Conservation (phyloP, 2,888 invertebrate species). For the Spisula solida region DNA sequence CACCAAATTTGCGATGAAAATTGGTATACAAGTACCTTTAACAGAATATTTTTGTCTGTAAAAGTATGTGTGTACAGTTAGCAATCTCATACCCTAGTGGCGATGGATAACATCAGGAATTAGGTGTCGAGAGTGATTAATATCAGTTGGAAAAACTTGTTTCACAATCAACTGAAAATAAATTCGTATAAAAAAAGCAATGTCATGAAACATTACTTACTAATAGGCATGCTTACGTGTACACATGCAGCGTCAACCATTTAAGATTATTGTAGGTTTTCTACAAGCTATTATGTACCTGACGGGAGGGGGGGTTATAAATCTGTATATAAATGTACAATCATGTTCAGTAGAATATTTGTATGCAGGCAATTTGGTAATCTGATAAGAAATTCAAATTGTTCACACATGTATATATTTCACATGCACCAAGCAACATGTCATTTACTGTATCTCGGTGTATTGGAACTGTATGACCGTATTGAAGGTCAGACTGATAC, state of each 20-base stretch:
- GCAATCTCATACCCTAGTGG: too few relatives aligned
- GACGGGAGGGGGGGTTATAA: not conserved
- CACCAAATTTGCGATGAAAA: too few relatives aligned
- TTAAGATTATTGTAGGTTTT: not conserved
- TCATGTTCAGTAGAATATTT: not conserved
- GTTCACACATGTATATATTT: conserved; percentile 6
- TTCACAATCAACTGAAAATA: too few relatives aligned
- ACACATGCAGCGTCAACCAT: not conserved
- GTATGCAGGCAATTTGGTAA: not conserved
- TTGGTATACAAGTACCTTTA: too few relatives aligned
- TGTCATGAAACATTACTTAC: not conserved
- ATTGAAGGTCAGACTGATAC: not conserved
- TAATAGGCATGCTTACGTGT: not conserved
- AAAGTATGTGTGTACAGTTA: too few relatives aligned
- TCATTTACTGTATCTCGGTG: not conserved
- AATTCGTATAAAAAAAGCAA: too few relatives aligned
- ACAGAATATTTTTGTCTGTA: too few relatives aligned
- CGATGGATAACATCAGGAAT: too few relatives aligned
- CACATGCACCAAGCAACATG: not conserved
- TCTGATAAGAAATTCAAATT: not conserved
- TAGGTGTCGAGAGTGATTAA: too few relatives aligned
- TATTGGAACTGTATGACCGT: not conserved
- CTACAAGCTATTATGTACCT: not conserved
- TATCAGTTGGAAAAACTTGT: too few relatives aligned
- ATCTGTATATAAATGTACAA: not conserved